Percentiles rank a stretch among this genome's conserved stretches.
Conservation (phyloP, 2,113 vertebrate species). For the Thalassoma bifasciatum region DNA sequence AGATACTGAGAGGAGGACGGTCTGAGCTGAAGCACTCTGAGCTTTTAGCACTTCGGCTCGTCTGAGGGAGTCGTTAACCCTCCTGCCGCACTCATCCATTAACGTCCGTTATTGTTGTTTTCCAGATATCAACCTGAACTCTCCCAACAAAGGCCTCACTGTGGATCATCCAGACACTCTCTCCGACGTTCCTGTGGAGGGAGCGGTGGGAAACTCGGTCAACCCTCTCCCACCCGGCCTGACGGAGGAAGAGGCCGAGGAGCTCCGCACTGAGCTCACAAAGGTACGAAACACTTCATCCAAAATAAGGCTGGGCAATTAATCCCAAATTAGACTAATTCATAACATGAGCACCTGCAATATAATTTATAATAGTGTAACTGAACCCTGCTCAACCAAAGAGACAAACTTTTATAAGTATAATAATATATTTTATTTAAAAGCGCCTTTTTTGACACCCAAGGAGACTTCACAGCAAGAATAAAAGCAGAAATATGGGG, state of each 20-base stretch:
- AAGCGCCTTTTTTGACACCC: no score
- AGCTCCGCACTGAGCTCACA: slow-evolving; percentile 87
- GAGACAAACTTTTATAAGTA: no score
- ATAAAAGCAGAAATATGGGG: no score
- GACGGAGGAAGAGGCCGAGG: slow-evolving; percentile 90
- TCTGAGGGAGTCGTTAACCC: neutral
- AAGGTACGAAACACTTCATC: slow-evolving; percentile 88
- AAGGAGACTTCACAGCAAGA: no score
- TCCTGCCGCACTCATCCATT: neutral
- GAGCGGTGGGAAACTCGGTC: slow-evolving; percentile 60
- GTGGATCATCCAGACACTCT: slow-evolving; percentile 80
- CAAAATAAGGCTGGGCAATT: no score
- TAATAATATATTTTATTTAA: no score
- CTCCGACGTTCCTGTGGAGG: slow-evolving; percentile 86
- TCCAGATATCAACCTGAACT: slow-evolving; percentile 99
- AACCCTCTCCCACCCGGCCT: slow-evolving; percentile 83
- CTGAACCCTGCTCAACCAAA: no score
- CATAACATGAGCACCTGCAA: no score
- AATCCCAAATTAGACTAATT: no score
- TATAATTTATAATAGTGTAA: no score
- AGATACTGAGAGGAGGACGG: neutral
- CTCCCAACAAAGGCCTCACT: slow-evolving; percentile 93
- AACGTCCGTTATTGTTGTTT: neutral
- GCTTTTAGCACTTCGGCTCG: neutral
- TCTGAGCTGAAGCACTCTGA: slow-evolving; percentile 5